Conservation (phyloP, 2,888 invertebrate genomes). For the Diaperis boleti region DNA sequence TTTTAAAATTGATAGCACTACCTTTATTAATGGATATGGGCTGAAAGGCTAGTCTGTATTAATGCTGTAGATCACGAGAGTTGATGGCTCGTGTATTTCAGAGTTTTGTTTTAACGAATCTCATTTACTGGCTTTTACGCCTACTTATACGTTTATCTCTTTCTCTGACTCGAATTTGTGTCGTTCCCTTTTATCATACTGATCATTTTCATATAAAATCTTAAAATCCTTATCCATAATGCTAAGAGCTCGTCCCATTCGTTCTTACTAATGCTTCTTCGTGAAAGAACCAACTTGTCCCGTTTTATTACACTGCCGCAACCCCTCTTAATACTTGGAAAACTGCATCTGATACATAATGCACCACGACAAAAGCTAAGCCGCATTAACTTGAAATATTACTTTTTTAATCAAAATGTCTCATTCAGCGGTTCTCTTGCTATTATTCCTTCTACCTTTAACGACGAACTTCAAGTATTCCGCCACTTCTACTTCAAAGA, state of each 20-base stretch:
- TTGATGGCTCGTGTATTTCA: conserved; percentile 58
- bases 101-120: conserved; percentile 60
- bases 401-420: conserved; percentile 37
- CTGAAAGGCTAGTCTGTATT: conserved; percentile 53
- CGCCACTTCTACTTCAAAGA: background rate
- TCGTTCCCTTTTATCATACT: conserved; percentile 41
- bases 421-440: conserved; percentile 15
- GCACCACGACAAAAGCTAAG: conserved; percentile 37
- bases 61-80: conserved; percentile 57
- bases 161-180: conserved; percentile 39
- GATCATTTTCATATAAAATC: conserved; percentile 42
- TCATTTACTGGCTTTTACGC: conserved; percentile 53
- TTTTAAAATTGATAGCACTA: conserved; percentile 58
- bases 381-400: conserved; percentile 40
- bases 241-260: conserved; percentile 22
- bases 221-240: conserved; percentile 37
- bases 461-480: background rate
- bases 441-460: conserved; percentile 13
- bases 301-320: conserved; percentile 23
- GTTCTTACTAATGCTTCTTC: conserved; percentile 10
- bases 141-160: conserved; percentile 45
- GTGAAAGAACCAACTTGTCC: conserved; percentile 20
- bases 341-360: conserved; percentile 40
- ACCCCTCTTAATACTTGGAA: conserved; percentile 31
- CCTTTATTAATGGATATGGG: conserved; percentile 59